phyloP scores from a whole-genome alignment of 2,113 vertebrate genomes.

The Picathartes gymnocephalus region DNA sequence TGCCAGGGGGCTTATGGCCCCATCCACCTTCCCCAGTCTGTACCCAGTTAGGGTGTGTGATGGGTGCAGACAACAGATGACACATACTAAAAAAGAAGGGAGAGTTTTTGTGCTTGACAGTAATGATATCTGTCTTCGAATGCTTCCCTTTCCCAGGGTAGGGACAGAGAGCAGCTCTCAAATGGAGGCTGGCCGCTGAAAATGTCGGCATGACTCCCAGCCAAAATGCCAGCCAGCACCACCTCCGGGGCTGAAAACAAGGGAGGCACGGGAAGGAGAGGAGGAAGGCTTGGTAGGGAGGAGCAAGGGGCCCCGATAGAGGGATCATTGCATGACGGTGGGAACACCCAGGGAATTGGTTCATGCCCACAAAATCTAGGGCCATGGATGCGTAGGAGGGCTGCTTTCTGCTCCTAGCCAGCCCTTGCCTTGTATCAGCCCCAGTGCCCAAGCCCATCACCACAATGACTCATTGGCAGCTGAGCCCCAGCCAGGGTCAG shows the following conservation, averaged over 20 bases:
- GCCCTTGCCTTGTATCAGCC: background rate
- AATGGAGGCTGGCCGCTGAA: slow-evolving; percentile 36
- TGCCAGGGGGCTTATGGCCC: background rate
- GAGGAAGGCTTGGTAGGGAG: background rate
- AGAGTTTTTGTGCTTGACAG: rapidly evolving
- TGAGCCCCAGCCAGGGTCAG: background rate
- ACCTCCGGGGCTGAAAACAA: background rate
- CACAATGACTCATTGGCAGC: background rate
- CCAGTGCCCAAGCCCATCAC: background rate
- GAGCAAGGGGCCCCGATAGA: background rate
- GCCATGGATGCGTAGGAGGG: rapidly evolving
- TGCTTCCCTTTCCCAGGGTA: background rate
- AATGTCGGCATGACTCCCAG: slow-evolving; percentile 34
- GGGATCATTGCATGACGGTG: background rate
- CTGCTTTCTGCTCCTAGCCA: background rate
- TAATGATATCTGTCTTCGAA: background rate
- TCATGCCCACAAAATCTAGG: background rate
- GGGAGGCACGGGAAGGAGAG: background rate
- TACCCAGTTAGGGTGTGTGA: background rate
- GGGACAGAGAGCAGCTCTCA: background rate
- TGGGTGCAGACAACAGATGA: rapidly evolving
- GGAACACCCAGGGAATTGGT: background rate
- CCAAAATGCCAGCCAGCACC: slow-evolving; percentile 16
- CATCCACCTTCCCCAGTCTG: background rate
- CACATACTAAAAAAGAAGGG: background rate